phyloP scores from a whole-genome alignment of 2,888 invertebrate genomes.

The Sesamia inferens region DNA sequence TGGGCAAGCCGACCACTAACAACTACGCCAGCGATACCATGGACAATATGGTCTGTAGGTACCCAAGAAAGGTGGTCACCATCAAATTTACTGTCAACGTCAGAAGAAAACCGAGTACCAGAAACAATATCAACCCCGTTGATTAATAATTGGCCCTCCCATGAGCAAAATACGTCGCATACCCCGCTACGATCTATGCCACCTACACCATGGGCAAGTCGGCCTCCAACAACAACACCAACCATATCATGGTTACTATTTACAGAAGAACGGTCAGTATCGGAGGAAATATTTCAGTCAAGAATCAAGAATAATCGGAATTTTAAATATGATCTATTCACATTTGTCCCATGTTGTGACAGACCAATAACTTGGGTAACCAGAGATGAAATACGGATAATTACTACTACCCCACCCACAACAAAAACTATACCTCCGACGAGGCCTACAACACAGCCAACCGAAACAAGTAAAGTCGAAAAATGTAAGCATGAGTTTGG shows the following conservation, averaged over 20 bases:
- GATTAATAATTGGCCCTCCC: neutral
- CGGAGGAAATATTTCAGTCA: neutral
- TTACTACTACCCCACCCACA: neutral
- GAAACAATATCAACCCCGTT: neutral
- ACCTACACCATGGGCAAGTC: neutral
- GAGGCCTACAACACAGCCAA: neutral
- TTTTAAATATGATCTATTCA: neutral
- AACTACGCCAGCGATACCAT: no score
- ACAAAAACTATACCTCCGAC: neutral
- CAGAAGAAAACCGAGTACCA: neutral
- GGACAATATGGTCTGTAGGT: no score
- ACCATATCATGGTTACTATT: constrained; percentile 7
- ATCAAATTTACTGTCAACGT: neutral
- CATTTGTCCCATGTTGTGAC: constrained; percentile 38
- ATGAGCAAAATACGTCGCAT: neutral
- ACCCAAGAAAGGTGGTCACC: no score
- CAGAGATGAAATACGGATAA: constrained; percentile 4
- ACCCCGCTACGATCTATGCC: neutral
- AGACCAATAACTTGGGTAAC: constrained; percentile 53
- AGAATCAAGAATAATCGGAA: no score
- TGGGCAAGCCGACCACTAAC: no score
- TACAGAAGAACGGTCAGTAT: neutral
- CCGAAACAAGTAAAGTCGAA: neutral
- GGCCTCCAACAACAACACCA: constrained; percentile 16
- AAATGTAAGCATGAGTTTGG: constrained; percentile 35